phyloP scores from a whole-genome alignment of 2,113 vertebrate species.

The Spilogale gracilis region DNA sequence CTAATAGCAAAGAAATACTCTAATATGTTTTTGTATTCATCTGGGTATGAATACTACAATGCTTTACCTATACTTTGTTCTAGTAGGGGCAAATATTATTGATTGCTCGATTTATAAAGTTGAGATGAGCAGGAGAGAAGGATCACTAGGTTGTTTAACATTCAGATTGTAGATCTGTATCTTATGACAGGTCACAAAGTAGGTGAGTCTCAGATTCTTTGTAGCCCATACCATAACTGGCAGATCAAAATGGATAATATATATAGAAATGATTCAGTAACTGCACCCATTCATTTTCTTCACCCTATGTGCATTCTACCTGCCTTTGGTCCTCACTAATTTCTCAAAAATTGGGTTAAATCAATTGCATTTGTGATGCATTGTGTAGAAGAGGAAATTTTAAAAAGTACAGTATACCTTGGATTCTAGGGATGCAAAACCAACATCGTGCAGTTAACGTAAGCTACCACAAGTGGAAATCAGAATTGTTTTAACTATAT shows the following conservation, averaged over 20 bases:
- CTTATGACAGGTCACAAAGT: not conserved
- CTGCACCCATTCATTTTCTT: not conserved
- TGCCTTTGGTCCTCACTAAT: slow-evolving; percentile 62
- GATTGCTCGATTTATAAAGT: not conserved
- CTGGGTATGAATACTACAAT: not conserved
- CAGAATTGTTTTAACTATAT: slow-evolving; percentile 84
- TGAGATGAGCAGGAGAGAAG: not conserved
- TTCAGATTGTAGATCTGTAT: not conserved
- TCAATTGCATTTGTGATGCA: slow-evolving; percentile 69
- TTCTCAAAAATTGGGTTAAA: slow-evolving; percentile 58
- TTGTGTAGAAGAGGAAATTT: slow-evolving; percentile 78
- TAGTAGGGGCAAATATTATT: not conserved
- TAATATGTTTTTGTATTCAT: not conserved
- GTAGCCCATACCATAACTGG: not conserved
- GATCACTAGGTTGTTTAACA: not conserved
- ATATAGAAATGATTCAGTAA: not conserved
- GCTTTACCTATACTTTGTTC: not conserved
- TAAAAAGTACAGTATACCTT: slow-evolving; percentile 65
- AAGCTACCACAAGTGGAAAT: slow-evolving; percentile 80
- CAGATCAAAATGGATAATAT: not conserved
- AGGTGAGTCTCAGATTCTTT: not conserved
- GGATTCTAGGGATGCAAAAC: not conserved
- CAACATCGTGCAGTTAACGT: not conserved
- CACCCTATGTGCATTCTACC: not conserved
- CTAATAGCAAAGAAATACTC: not conserved